Evolutionary conservation across 2,113 vertebrate species (phyloP), one percentile per base, ranked within the genome.

Genomic region (Puntigrus tetrazona): DNA sequence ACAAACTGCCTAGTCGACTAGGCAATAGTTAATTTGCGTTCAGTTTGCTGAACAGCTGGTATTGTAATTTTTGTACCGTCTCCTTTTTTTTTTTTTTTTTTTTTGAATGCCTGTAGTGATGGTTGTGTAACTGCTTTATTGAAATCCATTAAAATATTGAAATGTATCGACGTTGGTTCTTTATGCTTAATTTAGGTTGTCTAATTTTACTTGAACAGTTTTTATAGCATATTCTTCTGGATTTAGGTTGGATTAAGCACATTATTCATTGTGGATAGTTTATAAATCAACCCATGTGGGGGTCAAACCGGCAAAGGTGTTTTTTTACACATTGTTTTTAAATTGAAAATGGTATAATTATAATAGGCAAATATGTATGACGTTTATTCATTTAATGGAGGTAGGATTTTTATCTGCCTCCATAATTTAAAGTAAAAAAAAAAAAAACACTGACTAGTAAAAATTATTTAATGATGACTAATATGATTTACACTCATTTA

Each of bases 61-160:
- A 45, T 47, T 13, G 81, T 81, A 25, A 85, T 86, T 86, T 85
- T 86, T 77, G 31, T 65, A 82, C 34, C 78, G 84, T 82, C 55
- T 36, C 34, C 81, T 83, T 63, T 59, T 41, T n/a, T n/a, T n/a
- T n/a, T n/a, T n/a, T n/a, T n/a, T n/a, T n/a, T n/a, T n/a, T n/a
- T 86, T 84, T 81, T 84, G 78, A 77, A 76, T 79, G 84, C 81
- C 52, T 85, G 61, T 84, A 75, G 43, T 81, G 45, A 88, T 88
- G 73, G 76, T 87, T 80, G 76, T 92, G 84, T 83, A 86, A 84
- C 85, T 88, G 77, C 86, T 90, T 65, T 84, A 84, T 85, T 81
- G 34, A 86, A 91, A 85, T 89, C 90, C 89, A 94, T 93, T 93
- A 94, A 94, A 94, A 77, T 88, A 70, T 79, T 83, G 86, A 65